These are phyloP conservation scores for Murina feae DNA, from an alignment of 2,113 vertebrate genomes.

Conservation along the genomic window DNA sequence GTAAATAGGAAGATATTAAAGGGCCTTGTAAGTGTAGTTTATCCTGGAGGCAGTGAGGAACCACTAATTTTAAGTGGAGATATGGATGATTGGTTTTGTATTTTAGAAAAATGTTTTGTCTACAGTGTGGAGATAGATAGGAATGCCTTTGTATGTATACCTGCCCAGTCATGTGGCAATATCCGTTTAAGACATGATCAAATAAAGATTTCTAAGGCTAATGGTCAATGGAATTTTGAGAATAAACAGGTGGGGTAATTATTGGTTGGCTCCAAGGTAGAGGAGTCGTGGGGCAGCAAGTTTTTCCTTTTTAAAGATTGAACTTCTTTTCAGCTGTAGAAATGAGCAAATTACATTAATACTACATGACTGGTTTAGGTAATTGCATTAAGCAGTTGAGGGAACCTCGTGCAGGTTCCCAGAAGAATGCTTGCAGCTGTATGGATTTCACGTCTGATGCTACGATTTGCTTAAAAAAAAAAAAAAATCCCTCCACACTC, in stretches of 20 bases:
- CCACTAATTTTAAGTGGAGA: not conserved
- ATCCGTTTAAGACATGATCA: not conserved
- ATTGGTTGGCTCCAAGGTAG: slow-evolving; percentile 76
- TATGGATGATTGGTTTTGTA: not conserved
- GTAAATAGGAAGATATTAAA: not conserved
- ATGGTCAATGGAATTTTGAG: slow-evolving; percentile 21
- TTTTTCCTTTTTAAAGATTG: slow-evolving; percentile 79
- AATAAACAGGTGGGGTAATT: slow-evolving; percentile 75
- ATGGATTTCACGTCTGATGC: slow-evolving; percentile 84
- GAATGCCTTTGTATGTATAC: not conserved
- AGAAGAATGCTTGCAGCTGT: slow-evolving; percentile 96
- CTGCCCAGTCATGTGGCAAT: not conserved
- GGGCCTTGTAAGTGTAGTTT: not conserved
- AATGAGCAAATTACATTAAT: slow-evolving; percentile 86
- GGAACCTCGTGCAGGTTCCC: slow-evolving; percentile 90
- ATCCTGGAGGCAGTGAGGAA: not conserved
- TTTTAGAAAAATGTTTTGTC: not conserved
- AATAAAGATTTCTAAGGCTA: not conserved
- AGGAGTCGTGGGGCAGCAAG: slow-evolving; percentile 74
- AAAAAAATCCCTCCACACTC: not conserved
- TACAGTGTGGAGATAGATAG: not conserved
- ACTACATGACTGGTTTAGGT: slow-evolving; percentile 89
- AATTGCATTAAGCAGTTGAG: slow-evolving; percentile 93
- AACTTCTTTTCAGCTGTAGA: slow-evolving; percentile 83
- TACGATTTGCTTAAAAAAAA: slow-evolving; percentile 65